These are phyloP conservation scores for Diarsia mendica DNA, from an alignment of 2,888 invertebrate genomes.

Conservation along the genomic window DNA sequence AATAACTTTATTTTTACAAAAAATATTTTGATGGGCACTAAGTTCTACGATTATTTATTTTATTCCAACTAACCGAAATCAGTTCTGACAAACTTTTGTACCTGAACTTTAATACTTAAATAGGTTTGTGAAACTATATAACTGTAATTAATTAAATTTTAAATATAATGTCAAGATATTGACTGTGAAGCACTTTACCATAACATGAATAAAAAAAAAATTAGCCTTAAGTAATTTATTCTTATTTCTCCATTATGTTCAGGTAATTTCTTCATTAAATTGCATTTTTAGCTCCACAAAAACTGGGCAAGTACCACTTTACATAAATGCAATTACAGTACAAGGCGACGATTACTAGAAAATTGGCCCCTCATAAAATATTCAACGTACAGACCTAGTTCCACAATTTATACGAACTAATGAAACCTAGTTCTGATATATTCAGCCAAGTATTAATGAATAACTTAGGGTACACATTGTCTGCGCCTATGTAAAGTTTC, in stretches of 20 bases:
- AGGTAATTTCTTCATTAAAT: conserved; percentile 39
- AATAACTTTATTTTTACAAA: neutral
- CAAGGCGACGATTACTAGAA: conserved; percentile 7
- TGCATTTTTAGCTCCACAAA: conserved; percentile 8
- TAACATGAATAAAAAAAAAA: no score
- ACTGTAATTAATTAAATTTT: no score
- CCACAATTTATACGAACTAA: neutral
- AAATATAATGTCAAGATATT: no score
- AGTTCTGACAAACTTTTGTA: neutral
- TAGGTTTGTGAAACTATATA: neutral
- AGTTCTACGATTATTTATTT: no score
- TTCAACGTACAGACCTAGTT: conserved; percentile 18
- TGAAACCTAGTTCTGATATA: conserved; percentile 3
- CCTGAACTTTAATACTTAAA: neutral
- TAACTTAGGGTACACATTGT: conserved; percentile 26
- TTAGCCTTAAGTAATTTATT: conserved; percentile 10
- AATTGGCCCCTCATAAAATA: conserved; percentile 27
- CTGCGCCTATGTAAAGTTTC: conserved; percentile 12
- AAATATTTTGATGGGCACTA: no score
- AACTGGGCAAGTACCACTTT: conserved; percentile 3
- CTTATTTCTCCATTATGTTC: conserved; percentile 3
- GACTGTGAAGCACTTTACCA: no score
- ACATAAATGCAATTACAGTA: conserved; percentile 26
- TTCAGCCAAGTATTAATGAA: conserved; percentile 25
- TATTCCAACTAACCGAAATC: neutral